Evolutionary conservation across 1,140 invertebrate genomes (phyloP).

Genomic region (Brachionus calyciflorus): DNA sequence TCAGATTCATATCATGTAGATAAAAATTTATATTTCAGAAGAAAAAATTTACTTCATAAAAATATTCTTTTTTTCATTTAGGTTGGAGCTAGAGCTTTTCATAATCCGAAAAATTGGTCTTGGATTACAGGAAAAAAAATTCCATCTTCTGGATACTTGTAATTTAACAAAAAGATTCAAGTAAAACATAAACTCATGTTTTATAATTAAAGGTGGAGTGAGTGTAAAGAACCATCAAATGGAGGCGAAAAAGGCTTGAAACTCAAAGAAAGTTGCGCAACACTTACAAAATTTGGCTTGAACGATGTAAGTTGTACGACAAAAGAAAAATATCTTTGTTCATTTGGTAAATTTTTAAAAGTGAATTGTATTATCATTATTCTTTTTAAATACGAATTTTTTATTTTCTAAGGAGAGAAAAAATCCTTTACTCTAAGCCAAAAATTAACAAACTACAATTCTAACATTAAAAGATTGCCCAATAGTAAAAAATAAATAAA

Average conservation of each 20-base stretch:
- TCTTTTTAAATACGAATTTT: too few relatives aligned
- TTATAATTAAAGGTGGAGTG: too few relatives aligned
- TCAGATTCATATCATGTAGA: not conserved
- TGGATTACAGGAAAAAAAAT: constrained; percentile 16
- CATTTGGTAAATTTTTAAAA: too few relatives aligned
- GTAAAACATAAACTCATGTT: too few relatives aligned
- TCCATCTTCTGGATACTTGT: not conserved
- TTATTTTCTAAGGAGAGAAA: too few relatives aligned
- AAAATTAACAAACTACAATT: too few relatives aligned
- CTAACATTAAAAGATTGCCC: too few relatives aligned
- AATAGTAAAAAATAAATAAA: too few relatives aligned
- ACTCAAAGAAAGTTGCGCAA: not conserved
- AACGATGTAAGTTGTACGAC: not conserved
- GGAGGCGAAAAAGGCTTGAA: not conserved
- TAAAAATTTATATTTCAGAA: not conserved
- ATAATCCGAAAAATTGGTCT: not conserved
- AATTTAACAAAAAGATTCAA: too few relatives aligned
- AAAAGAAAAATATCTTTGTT: not conserved
- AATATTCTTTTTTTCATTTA: not conserved
- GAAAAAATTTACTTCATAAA: not conserved
- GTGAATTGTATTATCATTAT: too few relatives aligned
- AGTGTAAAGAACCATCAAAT: not conserved
- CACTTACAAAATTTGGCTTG: not conserved
- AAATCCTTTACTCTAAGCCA: too few relatives aligned
- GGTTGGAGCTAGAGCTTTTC: not conserved